Evolutionary conservation across 2,113 vertebrate genomes (phyloP).

Genomic region (Vicugna pacos): DNA sequence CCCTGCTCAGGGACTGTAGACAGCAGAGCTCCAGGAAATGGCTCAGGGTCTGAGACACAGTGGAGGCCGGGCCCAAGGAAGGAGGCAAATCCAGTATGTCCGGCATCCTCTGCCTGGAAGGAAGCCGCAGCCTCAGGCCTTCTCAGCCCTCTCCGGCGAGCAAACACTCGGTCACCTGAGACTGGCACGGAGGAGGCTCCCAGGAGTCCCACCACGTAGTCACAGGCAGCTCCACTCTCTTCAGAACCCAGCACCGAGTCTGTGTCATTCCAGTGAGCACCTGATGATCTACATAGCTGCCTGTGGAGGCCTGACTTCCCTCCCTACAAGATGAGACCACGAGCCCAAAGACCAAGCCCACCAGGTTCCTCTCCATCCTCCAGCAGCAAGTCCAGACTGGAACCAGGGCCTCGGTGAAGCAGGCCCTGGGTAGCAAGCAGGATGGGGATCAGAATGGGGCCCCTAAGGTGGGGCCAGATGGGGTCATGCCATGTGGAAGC

Average conservation of each 20-base stretch:
- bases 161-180: neutral
- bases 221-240: neutral
- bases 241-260: neutral
- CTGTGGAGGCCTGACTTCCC: neutral
- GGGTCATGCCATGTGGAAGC: neutral
- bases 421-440: neutral
- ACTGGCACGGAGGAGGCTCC: neutral
- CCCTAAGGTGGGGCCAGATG: neutral
- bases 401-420: neutral
- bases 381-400: neutral
- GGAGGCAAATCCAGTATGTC: neutral
- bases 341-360: neutral
- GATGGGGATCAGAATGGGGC: neutral
- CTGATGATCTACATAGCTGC: neutral
- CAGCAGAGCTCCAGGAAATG: neutral
- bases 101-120: neutral
- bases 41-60: neutral
- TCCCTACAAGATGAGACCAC: neutral
- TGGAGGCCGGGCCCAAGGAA: neutral
- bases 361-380: neutral
- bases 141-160: neutral
- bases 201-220: neutral
- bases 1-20: neutral
- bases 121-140: neutral
- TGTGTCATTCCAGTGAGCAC: neutral